Conservation (phyloP, 2,113 vertebrate species). For the Drymodes brunneopygia region DNA sequence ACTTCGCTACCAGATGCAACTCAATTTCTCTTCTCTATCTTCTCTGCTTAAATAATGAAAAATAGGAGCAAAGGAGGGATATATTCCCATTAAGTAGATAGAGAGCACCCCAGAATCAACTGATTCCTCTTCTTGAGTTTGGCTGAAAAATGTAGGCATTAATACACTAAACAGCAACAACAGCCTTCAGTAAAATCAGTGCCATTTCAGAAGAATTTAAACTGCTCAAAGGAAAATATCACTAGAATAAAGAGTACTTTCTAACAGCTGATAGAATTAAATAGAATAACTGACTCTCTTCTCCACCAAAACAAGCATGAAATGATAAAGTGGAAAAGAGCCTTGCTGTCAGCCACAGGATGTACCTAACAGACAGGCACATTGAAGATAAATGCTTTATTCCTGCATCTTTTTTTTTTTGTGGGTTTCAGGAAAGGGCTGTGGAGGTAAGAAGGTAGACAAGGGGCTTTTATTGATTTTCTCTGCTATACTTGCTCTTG, state of each 20-base stretch:
- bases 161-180: background rate
- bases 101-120: background rate
- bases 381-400: background rate
- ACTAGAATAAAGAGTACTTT: background rate
- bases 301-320: background rate
- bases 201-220: background rate
- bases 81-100: background rate
- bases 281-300: background rate
- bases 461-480: constrained; percentile 29
- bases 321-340: background rate
- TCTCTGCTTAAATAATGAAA: background rate
- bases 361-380: background rate
- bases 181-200: background rate
- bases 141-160: background rate
- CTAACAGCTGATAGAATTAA: background rate
- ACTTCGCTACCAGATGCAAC: background rate
- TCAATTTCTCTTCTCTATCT: background rate
- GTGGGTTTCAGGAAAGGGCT: background rate
- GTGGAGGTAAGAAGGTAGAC: background rate
- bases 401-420: background rate
- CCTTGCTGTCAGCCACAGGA: background rate
- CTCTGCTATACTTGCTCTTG: background rate
- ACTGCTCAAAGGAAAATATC: background rate
- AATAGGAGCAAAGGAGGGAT: background rate
- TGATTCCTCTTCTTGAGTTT: background rate